phyloP scores from a whole-genome alignment of 2,113 vertebrate genomes.

The Actenoides lindsayi region DNA sequence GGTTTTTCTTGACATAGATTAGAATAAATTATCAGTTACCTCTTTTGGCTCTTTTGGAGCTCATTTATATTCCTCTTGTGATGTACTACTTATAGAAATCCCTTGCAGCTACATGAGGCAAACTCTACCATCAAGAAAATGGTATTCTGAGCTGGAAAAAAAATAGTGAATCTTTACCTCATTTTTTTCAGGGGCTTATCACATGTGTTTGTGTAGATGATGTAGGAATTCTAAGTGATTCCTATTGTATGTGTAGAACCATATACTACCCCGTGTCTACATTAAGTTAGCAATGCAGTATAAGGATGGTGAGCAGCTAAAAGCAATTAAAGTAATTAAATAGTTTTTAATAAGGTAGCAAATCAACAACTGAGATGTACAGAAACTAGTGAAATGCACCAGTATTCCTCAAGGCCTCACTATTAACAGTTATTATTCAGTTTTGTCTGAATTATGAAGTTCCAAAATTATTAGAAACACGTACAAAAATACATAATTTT shows the following conservation, averaged over 20 bases:
- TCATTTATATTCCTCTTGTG: neutral
- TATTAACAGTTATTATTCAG: neutral
- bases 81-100: neutral
- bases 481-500: neutral
- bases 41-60: neutral
- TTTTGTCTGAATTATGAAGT: neutral
- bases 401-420: neutral
- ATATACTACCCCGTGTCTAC: neutral
- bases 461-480: neutral
- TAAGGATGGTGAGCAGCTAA: neutral
- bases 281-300: neutral
- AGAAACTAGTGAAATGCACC: neutral
- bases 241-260: neutral
- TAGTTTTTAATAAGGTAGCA: neutral
- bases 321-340: neutral
- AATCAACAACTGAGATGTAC: neutral
- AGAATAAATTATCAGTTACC: neutral
- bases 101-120: neutral
- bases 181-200: neutral
- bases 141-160: neutral
- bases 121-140: neutral
- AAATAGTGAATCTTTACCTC: neutral
- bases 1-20: neutral
- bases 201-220: neutral
- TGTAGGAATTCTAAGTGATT: neutral